Percentiles rank a stretch among this genome's conserved stretches.
phyloP scores from a whole-genome alignment of 2,113 vertebrate genomes.

The Probosciger aterrimus region DNA sequence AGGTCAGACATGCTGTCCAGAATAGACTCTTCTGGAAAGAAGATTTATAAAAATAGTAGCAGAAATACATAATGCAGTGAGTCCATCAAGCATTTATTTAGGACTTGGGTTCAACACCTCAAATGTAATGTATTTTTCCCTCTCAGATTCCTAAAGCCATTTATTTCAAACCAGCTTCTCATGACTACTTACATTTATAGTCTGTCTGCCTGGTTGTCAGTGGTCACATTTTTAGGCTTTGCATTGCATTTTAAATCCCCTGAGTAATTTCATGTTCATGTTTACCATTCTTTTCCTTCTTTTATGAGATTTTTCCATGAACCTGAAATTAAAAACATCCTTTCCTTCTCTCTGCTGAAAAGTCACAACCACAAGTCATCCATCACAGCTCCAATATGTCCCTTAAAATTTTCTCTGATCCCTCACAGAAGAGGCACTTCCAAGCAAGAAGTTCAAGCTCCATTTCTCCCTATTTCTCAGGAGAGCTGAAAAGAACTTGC shows the following conservation, averaged over 20 bases:
- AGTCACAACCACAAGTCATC: conserved; percentile 43
- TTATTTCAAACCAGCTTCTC: conserved; percentile 20
- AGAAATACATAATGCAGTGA: neutral
- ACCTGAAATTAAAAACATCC: conserved; percentile 50
- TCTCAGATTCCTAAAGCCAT: conserved; percentile 4
- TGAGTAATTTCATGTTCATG: conserved; percentile 14
- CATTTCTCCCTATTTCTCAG: neutral
- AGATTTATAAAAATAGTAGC: neutral
- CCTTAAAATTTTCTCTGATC: neutral
- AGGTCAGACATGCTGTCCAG: neutral
- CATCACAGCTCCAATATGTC: conserved; percentile 2
- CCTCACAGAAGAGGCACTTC: neutral
- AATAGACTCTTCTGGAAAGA: neutral
- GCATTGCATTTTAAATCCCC: conserved; percentile 34
- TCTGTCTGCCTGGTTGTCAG: conserved; percentile 8
- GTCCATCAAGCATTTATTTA: neutral
- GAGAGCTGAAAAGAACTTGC: neutral
- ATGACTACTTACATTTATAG: conserved; percentile 35
- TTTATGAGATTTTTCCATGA: conserved; percentile 49
- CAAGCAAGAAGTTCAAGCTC: neutral
- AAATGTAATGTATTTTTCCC: neutral
- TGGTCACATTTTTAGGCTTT: conserved; percentile 36
- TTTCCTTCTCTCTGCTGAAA: conserved; percentile 22
- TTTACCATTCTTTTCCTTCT: conserved; percentile 45
- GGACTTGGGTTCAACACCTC: conserved; percentile 8